A percentile compares a stretch with the other conserved stretches of the same genome.
phyloP scores from a whole-genome alignment of 2,888 invertebrate species.

The Chymomyza caudatula region DNA sequence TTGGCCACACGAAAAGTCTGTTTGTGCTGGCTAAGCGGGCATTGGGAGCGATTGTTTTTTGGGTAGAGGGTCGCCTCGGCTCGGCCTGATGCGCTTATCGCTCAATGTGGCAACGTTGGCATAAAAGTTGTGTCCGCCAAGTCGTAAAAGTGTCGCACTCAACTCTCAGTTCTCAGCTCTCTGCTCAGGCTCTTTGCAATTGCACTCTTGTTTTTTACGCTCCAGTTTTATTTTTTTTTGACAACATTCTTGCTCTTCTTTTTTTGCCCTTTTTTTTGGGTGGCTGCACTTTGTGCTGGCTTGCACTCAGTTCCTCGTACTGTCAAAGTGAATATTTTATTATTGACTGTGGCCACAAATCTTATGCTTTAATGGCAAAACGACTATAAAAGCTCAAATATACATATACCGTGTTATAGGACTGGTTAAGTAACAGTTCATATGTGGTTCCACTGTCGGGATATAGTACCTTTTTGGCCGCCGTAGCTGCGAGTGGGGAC shows the following conservation, averaged over 20 bases:
- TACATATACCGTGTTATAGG: not conserved
- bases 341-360: slow-evolving; percentile 3
- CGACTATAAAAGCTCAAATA: not conserved
- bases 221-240: not conserved
- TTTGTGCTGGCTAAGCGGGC: slow-evolving; percentile 3
- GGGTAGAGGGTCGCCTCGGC: not conserved
- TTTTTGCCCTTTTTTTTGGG: not conserved
- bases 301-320: not conserved
- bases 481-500: no score
- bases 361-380: slow-evolving; percentile 8
- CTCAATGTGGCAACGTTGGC: slow-evolving; percentile 58
- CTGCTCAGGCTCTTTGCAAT: slow-evolving; percentile 5
- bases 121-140: slow-evolving; percentile 56
- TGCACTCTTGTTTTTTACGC: not conserved
- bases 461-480: not conserved
- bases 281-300: not conserved
- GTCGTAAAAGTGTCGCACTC: slow-evolving; percentile 59
- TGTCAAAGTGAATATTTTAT: slow-evolving; percentile 15
- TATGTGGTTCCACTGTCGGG: not conserved
- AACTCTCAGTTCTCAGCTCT: slow-evolving; percentile 10
- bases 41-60: not conserved
- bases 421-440: not conserved
- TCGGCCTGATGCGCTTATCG: slow-evolving; percentile 46
- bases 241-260: not conserved
- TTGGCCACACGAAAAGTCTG: slow-evolving; percentile 22